Percentiles rank a stretch among this genome's conserved stretches.
Conservation (phyloP, 2,888 invertebrate species). For the Parthenolecanium corni region DNA sequence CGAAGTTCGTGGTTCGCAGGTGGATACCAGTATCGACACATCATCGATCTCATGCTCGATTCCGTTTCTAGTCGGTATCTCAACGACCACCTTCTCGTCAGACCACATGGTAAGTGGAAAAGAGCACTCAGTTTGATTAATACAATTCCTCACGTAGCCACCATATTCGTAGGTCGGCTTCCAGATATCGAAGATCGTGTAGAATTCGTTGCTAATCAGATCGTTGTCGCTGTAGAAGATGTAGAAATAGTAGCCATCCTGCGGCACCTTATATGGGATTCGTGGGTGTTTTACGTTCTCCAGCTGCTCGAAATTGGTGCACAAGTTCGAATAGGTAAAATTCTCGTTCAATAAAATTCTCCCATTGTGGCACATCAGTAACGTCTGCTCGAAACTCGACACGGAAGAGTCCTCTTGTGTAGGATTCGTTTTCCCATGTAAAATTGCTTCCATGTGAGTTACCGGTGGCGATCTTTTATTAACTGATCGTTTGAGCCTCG, state of each 20-base stretch:
- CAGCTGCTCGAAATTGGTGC: slow-evolving; percentile 56
- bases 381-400: slow-evolving; percentile 71
- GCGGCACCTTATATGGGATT: slow-evolving; percentile 51
- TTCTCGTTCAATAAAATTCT: slow-evolving; percentile 59
- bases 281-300: slow-evolving; percentile 52
- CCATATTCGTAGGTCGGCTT: slow-evolving; percentile 72
- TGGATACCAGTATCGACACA: slow-evolving; percentile 57
- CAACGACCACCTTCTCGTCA: slow-evolving; percentile 68
- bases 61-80: slow-evolving; percentile 69
- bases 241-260: slow-evolving; percentile 77
- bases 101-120: slow-evolving; percentile 61
- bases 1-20: slow-evolving; percentile 66
- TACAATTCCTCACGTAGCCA: slow-evolving; percentile 56
- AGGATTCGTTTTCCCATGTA: slow-evolving; percentile 26
- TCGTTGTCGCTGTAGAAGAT: slow-evolving; percentile 83
- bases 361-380: slow-evolving; percentile 63
- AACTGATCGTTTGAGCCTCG: background rate
- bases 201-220: slow-evolving; percentile 63
- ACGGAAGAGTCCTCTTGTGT: slow-evolving; percentile 50
- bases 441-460: slow-evolving; percentile 2
- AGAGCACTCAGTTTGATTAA: slow-evolving; percentile 64
- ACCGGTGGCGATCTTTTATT: background rate
- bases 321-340: slow-evolving; percentile 56
- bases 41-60: slow-evolving; percentile 65
- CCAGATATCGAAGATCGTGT: slow-evolving; percentile 71